A percentile compares a stretch with the other conserved stretches of the same genome.
Evolutionary conservation across 2,888 invertebrate genomes (phyloP).

Genomic region (Anarsia innoxiella): DNA sequence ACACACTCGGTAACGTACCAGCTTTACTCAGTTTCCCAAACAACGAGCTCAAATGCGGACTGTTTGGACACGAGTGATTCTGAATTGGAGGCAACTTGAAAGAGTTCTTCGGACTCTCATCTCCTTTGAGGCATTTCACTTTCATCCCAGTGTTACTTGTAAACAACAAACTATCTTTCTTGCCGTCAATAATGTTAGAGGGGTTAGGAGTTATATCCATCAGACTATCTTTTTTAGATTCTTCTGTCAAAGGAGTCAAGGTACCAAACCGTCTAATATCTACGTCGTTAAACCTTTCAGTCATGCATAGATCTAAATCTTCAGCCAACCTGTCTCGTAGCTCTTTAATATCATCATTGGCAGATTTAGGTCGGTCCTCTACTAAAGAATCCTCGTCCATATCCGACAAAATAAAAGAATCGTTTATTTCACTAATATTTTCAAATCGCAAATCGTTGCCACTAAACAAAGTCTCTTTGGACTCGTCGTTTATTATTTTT

Average conservation of each 20-base stretch:
- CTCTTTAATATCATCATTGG: slow-evolving; percentile 49
- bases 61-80: slow-evolving; percentile 33
- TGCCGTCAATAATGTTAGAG: slow-evolving; percentile 14
- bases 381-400: slow-evolving; percentile 59
- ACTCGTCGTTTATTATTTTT: slow-evolving; percentile 15
- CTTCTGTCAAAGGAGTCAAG: slow-evolving; percentile 59
- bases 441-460: slow-evolving; percentile 15
- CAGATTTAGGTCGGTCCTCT: slow-evolving; percentile 39
- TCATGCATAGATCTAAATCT: slow-evolving; percentile 28
- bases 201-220: slow-evolving; percentile 32
- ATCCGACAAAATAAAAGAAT: slow-evolving; percentile 27
- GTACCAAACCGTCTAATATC: slow-evolving; percentile 30
- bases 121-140: slow-evolving; percentile 32
- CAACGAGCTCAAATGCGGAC: slow-evolving; percentile 41
- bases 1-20: slow-evolving; percentile 26
- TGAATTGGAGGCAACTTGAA: slow-evolving; percentile 47
- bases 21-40: slow-evolving; percentile 29
- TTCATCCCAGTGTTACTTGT: slow-evolving; percentile 36
- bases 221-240: slow-evolving; percentile 45
- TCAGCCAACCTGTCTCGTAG: slow-evolving; percentile 45
- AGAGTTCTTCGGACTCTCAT: slow-evolving; percentile 19
- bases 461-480: slow-evolving; percentile 11
- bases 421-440: slow-evolving; percentile 29
- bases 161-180: slow-evolving; percentile 31
- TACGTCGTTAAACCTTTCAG: slow-evolving; percentile 25